A percentile compares a stretch with the other conserved stretches of the same genome.
These are phyloP conservation scores for Delia radicum DNA, from an alignment of 1,140 invertebrate genomes.

Conservation along the genomic window DNA sequence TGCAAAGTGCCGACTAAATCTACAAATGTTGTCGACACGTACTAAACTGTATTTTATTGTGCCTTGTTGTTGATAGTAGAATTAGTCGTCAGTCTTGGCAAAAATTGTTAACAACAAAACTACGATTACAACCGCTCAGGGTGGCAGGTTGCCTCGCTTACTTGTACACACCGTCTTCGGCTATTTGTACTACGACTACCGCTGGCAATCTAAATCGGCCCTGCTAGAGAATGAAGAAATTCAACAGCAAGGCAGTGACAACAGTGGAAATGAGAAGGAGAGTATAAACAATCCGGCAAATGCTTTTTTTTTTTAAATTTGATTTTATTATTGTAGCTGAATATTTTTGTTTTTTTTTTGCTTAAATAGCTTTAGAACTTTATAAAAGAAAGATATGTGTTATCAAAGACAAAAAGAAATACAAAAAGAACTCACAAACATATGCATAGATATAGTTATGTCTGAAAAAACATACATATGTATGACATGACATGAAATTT, in stretches of 20 bases:
- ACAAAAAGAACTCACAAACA: too few relatives aligned
- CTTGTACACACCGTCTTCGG: background rate
- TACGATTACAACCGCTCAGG: background rate
- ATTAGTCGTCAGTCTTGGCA: constrained; percentile 34
- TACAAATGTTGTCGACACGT: constrained; percentile 52
- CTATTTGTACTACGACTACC: background rate
- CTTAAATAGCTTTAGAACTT: background rate
- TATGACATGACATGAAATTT: too few relatives aligned
- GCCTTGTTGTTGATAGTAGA: constrained; percentile 28
- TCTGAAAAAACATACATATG: too few relatives aligned
- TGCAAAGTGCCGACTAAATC: constrained; percentile 55
- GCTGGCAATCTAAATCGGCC: background rate
- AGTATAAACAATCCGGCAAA: background rate
- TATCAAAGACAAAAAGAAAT: background rate
- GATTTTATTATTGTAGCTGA: background rate
- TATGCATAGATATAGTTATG: too few relatives aligned
- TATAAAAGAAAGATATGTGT: background rate
- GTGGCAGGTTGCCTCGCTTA: background rate
- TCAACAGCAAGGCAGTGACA: background rate
- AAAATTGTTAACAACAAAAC: background rate
- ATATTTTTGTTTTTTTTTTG: background rate
- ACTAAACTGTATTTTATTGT: constrained; percentile 50
- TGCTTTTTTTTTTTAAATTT: background rate
- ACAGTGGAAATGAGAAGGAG: background rate
- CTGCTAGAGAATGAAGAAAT: background rate